phyloP scores from a whole-genome alignment of 2,113 vertebrate species.

The Gadus macrocephalus region DNA sequence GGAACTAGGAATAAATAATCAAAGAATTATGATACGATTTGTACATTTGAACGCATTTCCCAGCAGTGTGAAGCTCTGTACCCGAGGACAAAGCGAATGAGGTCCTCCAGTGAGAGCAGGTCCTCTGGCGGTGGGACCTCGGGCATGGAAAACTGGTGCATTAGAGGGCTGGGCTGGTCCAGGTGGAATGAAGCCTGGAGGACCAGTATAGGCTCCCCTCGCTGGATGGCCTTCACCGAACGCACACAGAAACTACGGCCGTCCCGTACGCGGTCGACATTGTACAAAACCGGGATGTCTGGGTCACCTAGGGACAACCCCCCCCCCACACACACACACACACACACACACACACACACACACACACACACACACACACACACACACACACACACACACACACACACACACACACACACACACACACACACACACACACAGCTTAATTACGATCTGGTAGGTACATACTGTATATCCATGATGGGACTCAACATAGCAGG shows the following conservation, averaged over 20 bases:
- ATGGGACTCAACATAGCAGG: too few relatives aligned
- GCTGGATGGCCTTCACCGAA: slow-evolving; percentile 88
- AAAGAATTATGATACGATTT: too few relatives aligned
- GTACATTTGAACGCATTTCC: too few relatives aligned
- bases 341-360: too few relatives aligned
- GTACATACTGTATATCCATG: too few relatives aligned
- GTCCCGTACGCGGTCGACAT: slow-evolving; percentile 85
- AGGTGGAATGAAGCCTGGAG: slow-evolving; percentile 90
- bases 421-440: too few relatives aligned
- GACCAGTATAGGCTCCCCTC: slow-evolving; percentile 86
- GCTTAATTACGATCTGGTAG: too few relatives aligned
- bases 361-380: too few relatives aligned
- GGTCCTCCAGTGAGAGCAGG: slow-evolving; percentile 75
- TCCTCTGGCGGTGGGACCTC: slow-evolving; percentile 78
- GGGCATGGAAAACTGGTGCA: slow-evolving; percentile 92
- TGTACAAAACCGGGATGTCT: slow-evolving; percentile 85
- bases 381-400: too few relatives aligned
- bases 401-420: too few relatives aligned
- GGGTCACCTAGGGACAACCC: slow-evolving; percentile 79
- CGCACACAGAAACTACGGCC: slow-evolving; percentile 88
- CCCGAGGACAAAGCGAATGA: slow-evolving; percentile 81
- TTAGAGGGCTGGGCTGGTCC: slow-evolving; percentile 77
- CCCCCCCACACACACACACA: too few relatives aligned
- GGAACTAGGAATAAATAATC: too few relatives aligned
- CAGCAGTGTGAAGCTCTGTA: slow-evolving; percentile 36